These are phyloP conservation scores for Zele albiditarsus DNA, from an alignment of 2,888 invertebrate species.

Conservation along the genomic window DNA sequence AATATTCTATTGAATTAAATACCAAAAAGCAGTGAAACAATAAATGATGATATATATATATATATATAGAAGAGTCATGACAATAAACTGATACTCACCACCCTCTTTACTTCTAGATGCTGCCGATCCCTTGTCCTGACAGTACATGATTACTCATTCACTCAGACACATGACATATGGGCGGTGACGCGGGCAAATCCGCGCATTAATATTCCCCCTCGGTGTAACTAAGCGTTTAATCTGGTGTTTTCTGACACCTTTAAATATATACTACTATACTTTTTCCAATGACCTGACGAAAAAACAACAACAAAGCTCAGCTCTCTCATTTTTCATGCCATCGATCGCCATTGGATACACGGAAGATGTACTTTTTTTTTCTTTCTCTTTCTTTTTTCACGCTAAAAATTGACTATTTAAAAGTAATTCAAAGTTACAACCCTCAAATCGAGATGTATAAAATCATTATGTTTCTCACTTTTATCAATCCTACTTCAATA, in stretches of 20 bases:
- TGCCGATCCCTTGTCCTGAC: slow-evolving; percentile 70
- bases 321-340: slow-evolving; percentile 43
- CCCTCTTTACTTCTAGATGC: slow-evolving; percentile 70
- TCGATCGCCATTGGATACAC: slow-evolving; percentile 46
- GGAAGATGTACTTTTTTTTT: background rate
- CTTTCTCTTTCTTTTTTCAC: background rate
- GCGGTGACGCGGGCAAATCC: slow-evolving; percentile 54
- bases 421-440: too few relatives aligned
- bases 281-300: slow-evolving; percentile 24
- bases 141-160: slow-evolving; percentile 71
- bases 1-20: background rate
- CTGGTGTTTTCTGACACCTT: slow-evolving; percentile 21
- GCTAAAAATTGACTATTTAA: too few relatives aligned
- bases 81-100: slow-evolving; percentile 48
- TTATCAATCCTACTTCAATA: background rate
- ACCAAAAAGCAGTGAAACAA: slow-evolving; percentile 1
- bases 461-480: background rate
- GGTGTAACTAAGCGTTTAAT: slow-evolving; percentile 9
- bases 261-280: slow-evolving; percentile 19
- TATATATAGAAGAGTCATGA: slow-evolving; percentile 51
- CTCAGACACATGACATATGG: slow-evolving; percentile 66
- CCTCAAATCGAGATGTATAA: background rate
- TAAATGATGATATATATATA: slow-evolving; percentile 22
- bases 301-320: slow-evolving; percentile 7
- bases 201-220: slow-evolving; percentile 20